These are phyloP conservation scores for Larimichthys polyactis DNA, from an alignment of 2,113 vertebrate genomes.

Conservation along the genomic window DNA sequence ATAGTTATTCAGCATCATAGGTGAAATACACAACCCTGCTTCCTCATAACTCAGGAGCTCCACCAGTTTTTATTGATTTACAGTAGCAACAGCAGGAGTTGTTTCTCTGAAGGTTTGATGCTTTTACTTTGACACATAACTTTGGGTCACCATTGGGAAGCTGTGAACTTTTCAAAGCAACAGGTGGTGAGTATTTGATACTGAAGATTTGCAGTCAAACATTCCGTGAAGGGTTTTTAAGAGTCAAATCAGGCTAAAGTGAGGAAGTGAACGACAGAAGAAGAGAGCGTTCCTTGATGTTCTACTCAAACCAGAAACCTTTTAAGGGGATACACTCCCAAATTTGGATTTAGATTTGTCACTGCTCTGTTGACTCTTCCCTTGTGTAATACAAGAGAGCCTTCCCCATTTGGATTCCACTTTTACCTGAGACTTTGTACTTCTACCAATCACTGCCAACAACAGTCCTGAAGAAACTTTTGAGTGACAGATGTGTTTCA, in stretches of 20 bases:
- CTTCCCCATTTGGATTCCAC: neutral
- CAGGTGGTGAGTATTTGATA: neutral
- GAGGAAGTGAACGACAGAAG: neutral
- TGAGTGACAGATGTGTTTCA: slow-evolving; percentile 47
- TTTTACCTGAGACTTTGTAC: slow-evolving; percentile 9
- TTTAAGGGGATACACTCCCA: neutral
- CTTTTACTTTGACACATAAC: neutral
- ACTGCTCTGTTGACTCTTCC: neutral
- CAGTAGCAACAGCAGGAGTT: neutral
- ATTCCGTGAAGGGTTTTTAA: neutral
- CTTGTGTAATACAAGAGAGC: neutral
- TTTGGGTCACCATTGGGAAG: neutral
- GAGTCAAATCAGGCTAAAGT: neutral
- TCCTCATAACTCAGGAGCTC: neutral
- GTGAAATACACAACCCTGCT: neutral
- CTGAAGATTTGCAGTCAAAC: neutral
- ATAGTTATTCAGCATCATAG: neutral
- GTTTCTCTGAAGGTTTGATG: neutral
- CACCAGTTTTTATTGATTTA: neutral
- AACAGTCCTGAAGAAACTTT: slow-evolving; percentile 24
- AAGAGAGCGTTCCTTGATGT: neutral
- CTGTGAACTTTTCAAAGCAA: neutral
- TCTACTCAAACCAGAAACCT: neutral
- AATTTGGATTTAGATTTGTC: neutral
- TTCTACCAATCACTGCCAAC: slow-evolving; percentile 23